Conservation (phyloP, 2,113 vertebrate species). For the Vimba vimba region DNA sequence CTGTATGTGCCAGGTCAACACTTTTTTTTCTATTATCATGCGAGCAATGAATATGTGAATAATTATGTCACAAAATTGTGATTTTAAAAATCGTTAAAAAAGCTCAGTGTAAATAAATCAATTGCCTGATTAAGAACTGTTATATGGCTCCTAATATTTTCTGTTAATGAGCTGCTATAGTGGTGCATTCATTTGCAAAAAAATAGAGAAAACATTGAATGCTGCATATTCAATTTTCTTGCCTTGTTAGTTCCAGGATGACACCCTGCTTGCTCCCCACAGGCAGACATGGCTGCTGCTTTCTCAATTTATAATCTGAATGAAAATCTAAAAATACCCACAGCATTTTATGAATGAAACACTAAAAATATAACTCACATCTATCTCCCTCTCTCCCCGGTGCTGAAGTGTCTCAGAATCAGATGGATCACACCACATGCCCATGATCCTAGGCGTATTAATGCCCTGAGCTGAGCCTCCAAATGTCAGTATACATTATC, state of each 20-base stretch:
- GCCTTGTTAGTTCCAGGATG: constrained; percentile 62
- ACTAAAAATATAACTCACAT: constrained; percentile 70
- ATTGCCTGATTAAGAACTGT: constrained; percentile 27
- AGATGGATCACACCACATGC: constrained; percentile 69
- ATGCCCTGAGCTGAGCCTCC: constrained; percentile 74
- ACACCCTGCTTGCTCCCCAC: constrained; percentile 63
- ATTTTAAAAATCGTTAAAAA: neutral
- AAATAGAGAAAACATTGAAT: constrained; percentile 32
- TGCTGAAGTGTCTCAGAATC: constrained; percentile 59
- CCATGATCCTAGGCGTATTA: constrained; percentile 69
- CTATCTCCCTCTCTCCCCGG: constrained; percentile 29
- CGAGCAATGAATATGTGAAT: neutral
- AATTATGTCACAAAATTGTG: neutral
- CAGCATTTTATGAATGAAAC: constrained; percentile 71
- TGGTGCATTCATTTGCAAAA: constrained; percentile 57
- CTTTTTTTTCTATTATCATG: neutral
- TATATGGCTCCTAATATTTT: constrained; percentile 51
- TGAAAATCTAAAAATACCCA: constrained; percentile 71
- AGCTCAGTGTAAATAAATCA: constrained; percentile 12
- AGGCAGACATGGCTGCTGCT: constrained; percentile 61
- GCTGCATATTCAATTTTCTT: constrained; percentile 53
- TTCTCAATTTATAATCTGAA: constrained; percentile 69
- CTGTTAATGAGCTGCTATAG: constrained; percentile 59
- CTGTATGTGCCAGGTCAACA: neutral
- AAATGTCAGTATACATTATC: constrained; percentile 78